Conservation (phyloP, 2,113 vertebrate species). For the Maccullochella peelii region DNA sequence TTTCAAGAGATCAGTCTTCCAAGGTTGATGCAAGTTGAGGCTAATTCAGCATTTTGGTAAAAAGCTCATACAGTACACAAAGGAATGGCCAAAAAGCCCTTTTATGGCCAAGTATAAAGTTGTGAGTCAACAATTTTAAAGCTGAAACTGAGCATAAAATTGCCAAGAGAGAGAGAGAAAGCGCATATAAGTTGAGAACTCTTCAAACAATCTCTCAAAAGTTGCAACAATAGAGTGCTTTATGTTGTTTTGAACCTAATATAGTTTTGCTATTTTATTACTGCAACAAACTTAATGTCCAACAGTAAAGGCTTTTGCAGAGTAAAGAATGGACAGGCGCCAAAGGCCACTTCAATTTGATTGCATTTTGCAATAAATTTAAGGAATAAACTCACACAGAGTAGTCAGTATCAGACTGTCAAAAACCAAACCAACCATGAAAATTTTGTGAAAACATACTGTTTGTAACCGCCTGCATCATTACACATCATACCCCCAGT, state of each 20-base stretch:
- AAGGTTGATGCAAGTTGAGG: neutral
- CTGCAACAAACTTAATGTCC: conserved; percentile 16
- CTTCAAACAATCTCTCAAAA: conserved; percentile 11
- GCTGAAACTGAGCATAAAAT: neutral
- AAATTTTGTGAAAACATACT: neutral
- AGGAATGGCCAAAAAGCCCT: too few species aligned
- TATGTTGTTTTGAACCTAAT: conserved; percentile 11
- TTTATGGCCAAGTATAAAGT: too few species aligned
- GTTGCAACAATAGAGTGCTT: conserved; percentile 17
- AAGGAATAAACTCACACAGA: conserved; percentile 1
- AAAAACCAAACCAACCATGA: conserved; percentile 17
- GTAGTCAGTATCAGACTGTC: neutral
- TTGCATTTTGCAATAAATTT: conserved; percentile 19
- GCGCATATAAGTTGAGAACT: neutral
- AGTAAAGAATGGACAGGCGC: neutral
- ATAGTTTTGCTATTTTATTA: conserved; percentile 1
- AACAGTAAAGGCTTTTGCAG: conserved; percentile 1
- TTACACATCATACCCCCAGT: conserved; percentile 4
- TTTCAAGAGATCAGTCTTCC: conserved; percentile 7
- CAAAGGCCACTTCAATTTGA: conserved; percentile 17
- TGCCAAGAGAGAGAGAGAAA: neutral
- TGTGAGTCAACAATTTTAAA: neutral
- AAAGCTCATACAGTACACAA: neutral
- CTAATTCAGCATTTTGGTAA: neutral
- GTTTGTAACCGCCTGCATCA: neutral